phyloP scores from a whole-genome alignment of 2,113 vertebrate species.

The Meriones unguiculatus region DNA sequence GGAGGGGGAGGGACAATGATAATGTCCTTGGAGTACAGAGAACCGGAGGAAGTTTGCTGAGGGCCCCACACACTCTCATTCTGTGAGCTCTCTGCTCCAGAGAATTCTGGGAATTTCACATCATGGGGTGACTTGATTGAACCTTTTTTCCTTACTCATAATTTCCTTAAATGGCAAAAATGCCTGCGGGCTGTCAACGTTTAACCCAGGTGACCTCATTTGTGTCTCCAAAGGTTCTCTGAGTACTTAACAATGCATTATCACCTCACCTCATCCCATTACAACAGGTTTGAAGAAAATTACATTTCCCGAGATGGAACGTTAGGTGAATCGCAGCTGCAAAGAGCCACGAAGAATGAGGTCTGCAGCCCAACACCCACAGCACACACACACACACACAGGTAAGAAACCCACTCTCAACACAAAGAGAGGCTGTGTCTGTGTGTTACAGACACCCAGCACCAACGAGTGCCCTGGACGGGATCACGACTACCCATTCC shows the following conservation, averaged over 20 bases:
- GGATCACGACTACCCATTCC: background rate
- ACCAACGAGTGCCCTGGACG: background rate
- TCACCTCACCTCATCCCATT: slow-evolving; percentile 58
- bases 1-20: background rate
- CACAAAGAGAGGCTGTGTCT: background rate
- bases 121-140: slow-evolving; percentile 47
- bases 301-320: slow-evolving; percentile 67
- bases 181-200: slow-evolving; percentile 16
- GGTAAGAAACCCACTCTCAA: slow-evolving; percentile 14
- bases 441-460: background rate
- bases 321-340: slow-evolving; percentile 22
- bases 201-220: slow-evolving; percentile 53
- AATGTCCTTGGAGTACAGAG: background rate
- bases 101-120: background rate
- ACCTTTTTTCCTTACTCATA: slow-evolving; percentile 10
- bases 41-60: background rate
- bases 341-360: background rate
- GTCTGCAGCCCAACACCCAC: background rate
- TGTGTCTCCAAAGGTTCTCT: slow-evolving; percentile 45
- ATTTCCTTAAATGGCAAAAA: slow-evolving; percentile 77
- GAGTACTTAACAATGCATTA: slow-evolving; percentile 75
- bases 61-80: background rate
- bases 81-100: background rate
- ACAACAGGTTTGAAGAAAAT: slow-evolving; percentile 51
- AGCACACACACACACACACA: background rate